Base-by-base conservation (phyloP, 2,113 vertebrate species). In the Misgurnus mizolepis region DNA sequence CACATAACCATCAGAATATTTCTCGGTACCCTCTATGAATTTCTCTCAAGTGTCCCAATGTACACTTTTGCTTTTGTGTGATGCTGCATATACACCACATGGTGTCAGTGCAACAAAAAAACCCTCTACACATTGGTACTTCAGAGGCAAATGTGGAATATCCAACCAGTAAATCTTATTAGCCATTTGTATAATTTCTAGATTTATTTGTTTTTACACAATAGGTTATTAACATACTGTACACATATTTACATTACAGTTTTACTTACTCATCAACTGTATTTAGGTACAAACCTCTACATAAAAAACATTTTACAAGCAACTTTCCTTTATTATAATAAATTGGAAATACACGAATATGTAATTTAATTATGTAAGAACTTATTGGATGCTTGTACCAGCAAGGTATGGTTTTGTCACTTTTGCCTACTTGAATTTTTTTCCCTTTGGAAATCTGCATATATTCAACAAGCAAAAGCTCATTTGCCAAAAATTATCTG, bases 291-390 rank as follows among this genome's bases (percentile, higher is more conserved):
- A 11, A 53, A 14, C 4, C 8, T 34, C 34, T 1, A 75, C 3
- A 55, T 34, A 43, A 41, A 53, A 12, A 15, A 39, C 15, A 17
- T 47, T 56, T 40, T 17, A 72, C 12, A 18, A 5, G 18, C 22
- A 61, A 67, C 14, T 76, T 76, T 3, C 43, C 49, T 79, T 41
- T 34, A 9, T 45, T 80, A 17, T 71, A 27, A n/a, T 55, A 71
- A n/a, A 71, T 47, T 0, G 10, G 45, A 50, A 27, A 49, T 4
- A 1, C 6, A 45, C 27, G 45, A 50, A 68, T 40, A 39, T 15
- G 14, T 47, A 14, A 9, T 8, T 70, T 53, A 12, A 7, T 39
- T 39, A 14, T 53, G 4, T 15, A 7, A 53, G 14, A 34, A 70
- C 5, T 40, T 6, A 3, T 40, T 56, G 39, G 3, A n/a, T 3